phyloP scores from a whole-genome alignment of 2,113 vertebrate genomes.

The Ctenomys sociabilis region DNA sequence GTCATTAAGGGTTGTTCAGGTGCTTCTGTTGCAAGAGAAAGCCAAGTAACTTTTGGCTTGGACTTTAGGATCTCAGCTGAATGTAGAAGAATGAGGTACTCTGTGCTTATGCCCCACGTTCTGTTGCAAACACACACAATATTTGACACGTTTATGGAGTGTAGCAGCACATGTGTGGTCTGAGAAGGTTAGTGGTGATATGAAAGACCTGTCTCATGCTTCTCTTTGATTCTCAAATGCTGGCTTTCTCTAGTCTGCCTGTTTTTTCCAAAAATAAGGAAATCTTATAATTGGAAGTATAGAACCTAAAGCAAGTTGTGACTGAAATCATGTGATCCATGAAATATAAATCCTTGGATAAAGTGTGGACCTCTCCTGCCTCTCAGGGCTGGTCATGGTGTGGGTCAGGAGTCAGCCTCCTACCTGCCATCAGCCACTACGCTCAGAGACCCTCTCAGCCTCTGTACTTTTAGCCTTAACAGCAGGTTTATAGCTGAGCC shows the following conservation, averaged over 20 bases:
- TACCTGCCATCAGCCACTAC: not conserved
- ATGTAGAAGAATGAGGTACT: too few species aligned
- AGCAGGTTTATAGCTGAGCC: too few species aligned
- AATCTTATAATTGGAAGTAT: too few species aligned
- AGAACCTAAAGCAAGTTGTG: not conserved
- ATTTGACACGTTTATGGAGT: not conserved
- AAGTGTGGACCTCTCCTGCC: fast-evolving
- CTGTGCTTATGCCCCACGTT: not conserved
- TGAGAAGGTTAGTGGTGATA: not conserved
- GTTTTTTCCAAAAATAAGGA: not conserved
- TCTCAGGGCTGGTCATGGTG: not conserved
- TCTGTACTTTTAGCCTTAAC: not conserved
- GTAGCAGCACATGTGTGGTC: fast-evolving
- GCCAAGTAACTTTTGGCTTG: not conserved
- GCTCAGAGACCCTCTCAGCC: not conserved
- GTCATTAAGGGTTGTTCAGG: not conserved
- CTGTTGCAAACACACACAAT: fast-evolving
- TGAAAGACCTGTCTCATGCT: not conserved
- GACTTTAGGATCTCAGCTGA: not conserved
- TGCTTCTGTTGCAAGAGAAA: not conserved
- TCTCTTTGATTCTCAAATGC: not conserved
- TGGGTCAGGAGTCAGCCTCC: not conserved
- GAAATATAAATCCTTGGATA: not conserved
- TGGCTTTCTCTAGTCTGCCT: not conserved
- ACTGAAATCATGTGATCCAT: not conserved